Conservation (phyloP, 2,888 invertebrate genomes). For the Panopea generosa region DNA sequence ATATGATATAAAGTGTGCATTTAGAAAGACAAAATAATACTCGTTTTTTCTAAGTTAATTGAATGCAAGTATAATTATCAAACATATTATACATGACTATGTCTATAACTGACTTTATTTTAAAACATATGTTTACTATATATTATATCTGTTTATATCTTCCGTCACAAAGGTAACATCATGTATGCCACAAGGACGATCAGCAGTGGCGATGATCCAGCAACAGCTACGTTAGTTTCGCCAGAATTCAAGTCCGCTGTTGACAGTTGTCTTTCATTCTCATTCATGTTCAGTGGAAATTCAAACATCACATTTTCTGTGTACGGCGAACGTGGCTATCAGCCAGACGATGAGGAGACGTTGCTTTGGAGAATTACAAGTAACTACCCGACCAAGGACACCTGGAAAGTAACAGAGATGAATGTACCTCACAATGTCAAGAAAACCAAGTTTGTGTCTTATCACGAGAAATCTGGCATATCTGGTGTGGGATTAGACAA, state of each 20-base stretch:
- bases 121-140: not conserved
- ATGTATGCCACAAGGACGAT: slow-evolving; percentile 50
- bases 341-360: not conserved
- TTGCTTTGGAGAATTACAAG: slow-evolving; percentile 40
- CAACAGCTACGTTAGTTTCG: slow-evolving; percentile 53
- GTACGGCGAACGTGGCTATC: slow-evolving; percentile 27
- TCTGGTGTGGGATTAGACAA: slow-evolving; percentile 47
- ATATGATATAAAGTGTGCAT: no score
- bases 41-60: no score
- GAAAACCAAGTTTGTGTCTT: slow-evolving; percentile 37
- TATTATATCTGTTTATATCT: not conserved
- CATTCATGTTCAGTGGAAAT: slow-evolving; percentile 59
- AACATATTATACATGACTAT: no score
- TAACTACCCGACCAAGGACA: slow-evolving; percentile 27
- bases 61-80: no score
- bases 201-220: not conserved
- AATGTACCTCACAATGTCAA: slow-evolving; percentile 10
- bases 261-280: slow-evolving; percentile 62
- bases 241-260: slow-evolving; percentile 29
- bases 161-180: slow-evolving; percentile 58
- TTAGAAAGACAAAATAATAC: no score
- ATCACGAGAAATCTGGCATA: slow-evolving; percentile 23
- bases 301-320: slow-evolving; percentile 65
- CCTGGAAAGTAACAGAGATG: slow-evolving; percentile 43
- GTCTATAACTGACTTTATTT: no score